These are phyloP conservation scores for Lagocephalus sceleratus DNA, from an alignment of 2,797 vertebrate species.

Conservation along the genomic window DNA sequence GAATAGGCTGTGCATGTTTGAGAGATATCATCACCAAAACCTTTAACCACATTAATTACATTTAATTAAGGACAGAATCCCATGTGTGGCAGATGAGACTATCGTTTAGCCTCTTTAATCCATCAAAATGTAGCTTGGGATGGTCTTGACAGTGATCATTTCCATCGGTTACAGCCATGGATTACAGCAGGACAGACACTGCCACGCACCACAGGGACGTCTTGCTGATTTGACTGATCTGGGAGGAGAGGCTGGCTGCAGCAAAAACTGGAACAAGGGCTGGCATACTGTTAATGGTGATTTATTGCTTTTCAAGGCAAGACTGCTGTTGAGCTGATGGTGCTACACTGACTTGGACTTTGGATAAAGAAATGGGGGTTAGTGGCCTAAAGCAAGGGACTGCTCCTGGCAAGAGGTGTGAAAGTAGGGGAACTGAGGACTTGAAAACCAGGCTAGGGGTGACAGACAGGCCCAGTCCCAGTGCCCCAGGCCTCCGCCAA, in stretches of 20 bases:
- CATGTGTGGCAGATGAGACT: constrained; percentile 42
- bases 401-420: constrained; percentile 33
- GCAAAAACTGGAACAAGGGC: constrained; percentile 44
- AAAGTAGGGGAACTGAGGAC: constrained; percentile 50
- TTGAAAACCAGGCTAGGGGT: constrained; percentile 45
- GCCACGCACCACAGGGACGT: constrained; percentile 38
- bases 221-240: constrained; percentile 58
- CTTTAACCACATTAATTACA: constrained; percentile 51
- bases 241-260: constrained; percentile 35
- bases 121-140: constrained; percentile 50
- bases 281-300: constrained; percentile 47
- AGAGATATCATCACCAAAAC: constrained; percentile 44
- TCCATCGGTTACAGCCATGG: constrained; percentile 52
- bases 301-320: constrained; percentile 45
- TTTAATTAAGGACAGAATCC: constrained; percentile 56
- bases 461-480: constrained; percentile 51
- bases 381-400: constrained; percentile 33
- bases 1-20: constrained; percentile 25
- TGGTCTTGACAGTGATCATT: constrained; percentile 48
- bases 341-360: constrained; percentile 27
- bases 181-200: constrained; percentile 57
- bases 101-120: constrained; percentile 63
- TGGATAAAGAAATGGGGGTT: constrained; percentile 46
- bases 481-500: constrained; percentile 55
- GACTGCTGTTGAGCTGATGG: constrained; percentile 25